phyloP scores from a whole-genome alignment of 2,113 vertebrate genomes.

The Myotis lucifugus region DNA sequence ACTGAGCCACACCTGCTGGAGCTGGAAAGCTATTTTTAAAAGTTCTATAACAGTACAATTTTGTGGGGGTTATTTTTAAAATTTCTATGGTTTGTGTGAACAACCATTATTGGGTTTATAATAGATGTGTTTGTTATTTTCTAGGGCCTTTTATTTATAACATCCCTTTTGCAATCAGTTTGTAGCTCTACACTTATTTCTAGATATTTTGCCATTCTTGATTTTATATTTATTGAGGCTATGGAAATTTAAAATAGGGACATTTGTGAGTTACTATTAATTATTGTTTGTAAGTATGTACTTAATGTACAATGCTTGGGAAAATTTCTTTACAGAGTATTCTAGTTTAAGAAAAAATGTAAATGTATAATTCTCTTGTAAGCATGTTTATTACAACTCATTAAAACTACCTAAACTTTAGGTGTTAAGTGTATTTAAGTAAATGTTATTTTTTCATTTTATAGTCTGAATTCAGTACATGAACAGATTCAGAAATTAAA shows the following conservation, averaged over 20 bases:
- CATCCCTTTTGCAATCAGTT: neutral
- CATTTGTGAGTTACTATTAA: constrained; percentile 51
- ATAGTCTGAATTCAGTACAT: constrained; percentile 14
- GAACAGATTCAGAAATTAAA: constrained; percentile 60
- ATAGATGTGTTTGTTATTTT: neutral
- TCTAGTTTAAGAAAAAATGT: neutral
- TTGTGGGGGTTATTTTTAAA: constrained; percentile 15
- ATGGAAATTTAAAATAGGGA: constrained; percentile 25
- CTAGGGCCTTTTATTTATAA: constrained; percentile 8
- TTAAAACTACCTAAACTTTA: constrained; percentile 63
- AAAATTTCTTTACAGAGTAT: constrained; percentile 5
- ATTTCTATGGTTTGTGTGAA: constrained; percentile 13
- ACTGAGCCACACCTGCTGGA: too few species aligned
- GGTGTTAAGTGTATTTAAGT: constrained; percentile 53
- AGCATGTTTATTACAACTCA: constrained; percentile 54
- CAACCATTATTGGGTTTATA: constrained; percentile 32
- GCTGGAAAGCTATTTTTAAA: neutral
- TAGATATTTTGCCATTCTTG: neutral
- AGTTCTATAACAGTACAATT: neutral
- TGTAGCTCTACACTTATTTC: neutral
- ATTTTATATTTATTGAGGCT: constrained; percentile 54
- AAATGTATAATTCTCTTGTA: constrained; percentile 29
- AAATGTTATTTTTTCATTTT: constrained; percentile 66
- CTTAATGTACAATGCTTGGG: constrained; percentile 14
- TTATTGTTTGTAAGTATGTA: neutral